These are phyloP conservation scores for Engraulis encrasicolus DNA, from an alignment of 2,113 vertebrate genomes.

Conservation along the genomic window DNA sequence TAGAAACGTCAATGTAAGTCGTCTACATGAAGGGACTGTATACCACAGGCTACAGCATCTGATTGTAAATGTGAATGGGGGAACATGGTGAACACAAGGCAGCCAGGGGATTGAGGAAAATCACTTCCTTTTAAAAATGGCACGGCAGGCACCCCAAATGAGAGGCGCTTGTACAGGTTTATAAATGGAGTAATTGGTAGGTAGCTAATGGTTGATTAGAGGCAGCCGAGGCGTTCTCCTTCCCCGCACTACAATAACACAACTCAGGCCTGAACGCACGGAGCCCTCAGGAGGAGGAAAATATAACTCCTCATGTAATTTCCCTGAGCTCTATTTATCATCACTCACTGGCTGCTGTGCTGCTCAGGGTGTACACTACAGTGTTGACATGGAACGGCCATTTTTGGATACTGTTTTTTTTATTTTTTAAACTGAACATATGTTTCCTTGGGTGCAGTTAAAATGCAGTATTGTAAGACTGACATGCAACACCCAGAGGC, in stretches of 20 bases:
- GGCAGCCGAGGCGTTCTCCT: constrained; percentile 44
- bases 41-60: constrained; percentile 48
- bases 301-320: background rate
- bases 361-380: background rate
- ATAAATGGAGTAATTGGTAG: constrained; percentile 74
- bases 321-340: background rate
- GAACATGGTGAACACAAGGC: constrained; percentile 19
- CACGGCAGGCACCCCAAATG: constrained; percentile 58
- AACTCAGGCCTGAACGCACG: background rate
- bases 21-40: background rate
- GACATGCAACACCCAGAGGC: background rate
- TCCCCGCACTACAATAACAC: constrained; percentile 6
- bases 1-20: background rate
- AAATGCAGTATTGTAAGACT: background rate
- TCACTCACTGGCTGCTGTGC: background rate
- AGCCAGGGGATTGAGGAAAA: constrained; percentile 35
- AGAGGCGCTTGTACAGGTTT: constrained; percentile 63
- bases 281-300: background rate
- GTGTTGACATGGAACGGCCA: background rate
- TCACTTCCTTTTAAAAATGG: constrained; percentile 52
- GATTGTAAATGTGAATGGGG: constrained; percentile 41
- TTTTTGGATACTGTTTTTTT: background rate
- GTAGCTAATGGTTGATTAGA: constrained; percentile 72
- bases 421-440: background rate
- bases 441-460: background rate